Evolutionary conservation across 2,888 invertebrate species (phyloP).

Genomic region (Dasysyrphus tricinctus): DNA sequence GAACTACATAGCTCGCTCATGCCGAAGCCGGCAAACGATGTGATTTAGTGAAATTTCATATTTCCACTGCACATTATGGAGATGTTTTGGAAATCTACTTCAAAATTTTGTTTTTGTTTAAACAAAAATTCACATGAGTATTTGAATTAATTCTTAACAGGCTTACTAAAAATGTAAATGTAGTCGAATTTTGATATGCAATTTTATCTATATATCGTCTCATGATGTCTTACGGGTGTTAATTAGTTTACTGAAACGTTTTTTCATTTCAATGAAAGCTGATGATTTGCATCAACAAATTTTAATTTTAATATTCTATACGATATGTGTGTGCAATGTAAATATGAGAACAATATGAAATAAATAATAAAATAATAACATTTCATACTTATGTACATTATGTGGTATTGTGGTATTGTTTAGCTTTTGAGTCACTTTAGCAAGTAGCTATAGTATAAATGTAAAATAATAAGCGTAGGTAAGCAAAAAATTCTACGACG

Average conservation of each 20-base stretch:
- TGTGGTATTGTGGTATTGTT: too few species aligned
- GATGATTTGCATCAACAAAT: constrained; percentile 2
- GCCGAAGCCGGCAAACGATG: neutral
- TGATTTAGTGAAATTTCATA: constrained; percentile 18
- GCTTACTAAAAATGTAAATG: neutral
- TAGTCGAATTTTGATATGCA: neutral
- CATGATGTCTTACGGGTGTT: constrained; percentile 34
- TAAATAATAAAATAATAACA: too few species aligned
- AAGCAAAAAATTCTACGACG: neutral
- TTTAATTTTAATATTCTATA: neutral
- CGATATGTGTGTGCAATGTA: neutral
- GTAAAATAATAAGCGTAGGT: neutral
- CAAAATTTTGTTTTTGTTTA: neutral
- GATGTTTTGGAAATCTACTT: neutral
- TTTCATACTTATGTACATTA: neutral
- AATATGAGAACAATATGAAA: neutral
- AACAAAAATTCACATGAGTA: neutral
- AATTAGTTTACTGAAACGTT: constrained; percentile 51
- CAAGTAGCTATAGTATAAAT: neutral
- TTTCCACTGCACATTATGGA: neutral
- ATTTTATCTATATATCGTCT: neutral
- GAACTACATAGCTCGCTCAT: constrained; percentile 7
- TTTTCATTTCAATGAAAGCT: constrained; percentile 12
- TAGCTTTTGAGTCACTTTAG: neutral
- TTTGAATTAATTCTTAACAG: neutral